Percentiles rank a stretch among this genome's conserved stretches.
Conservation (phyloP, 2,888 invertebrate species). For the Volucella inflata region DNA sequence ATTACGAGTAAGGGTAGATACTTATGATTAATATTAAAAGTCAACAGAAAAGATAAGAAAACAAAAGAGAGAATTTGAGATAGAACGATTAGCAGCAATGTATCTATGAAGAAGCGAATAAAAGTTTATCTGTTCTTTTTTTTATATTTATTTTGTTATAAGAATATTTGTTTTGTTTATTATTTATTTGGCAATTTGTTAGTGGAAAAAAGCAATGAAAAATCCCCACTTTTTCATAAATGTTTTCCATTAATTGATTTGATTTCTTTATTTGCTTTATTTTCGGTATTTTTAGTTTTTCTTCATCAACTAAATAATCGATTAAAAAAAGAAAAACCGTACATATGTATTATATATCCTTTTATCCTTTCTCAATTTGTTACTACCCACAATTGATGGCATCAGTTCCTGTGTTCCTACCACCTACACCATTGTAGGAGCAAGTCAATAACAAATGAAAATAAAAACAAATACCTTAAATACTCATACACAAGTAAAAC, state of each 20-base stretch:
- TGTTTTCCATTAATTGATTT: background rate
- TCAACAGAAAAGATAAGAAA: slow-evolving; percentile 38
- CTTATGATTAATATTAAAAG: slow-evolving; percentile 29
- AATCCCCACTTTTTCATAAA: slow-evolving; percentile 12
- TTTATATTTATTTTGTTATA: slow-evolving; percentile 15
- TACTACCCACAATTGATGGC: background rate
- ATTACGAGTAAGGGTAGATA: background rate
- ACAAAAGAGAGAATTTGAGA: background rate
- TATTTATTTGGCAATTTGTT: slow-evolving; percentile 14
- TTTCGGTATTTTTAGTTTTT: slow-evolving; percentile 3
- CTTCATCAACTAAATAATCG: slow-evolving; percentile 24
- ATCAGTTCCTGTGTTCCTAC: slow-evolving; percentile 5
- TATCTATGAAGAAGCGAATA: slow-evolving; percentile 29
- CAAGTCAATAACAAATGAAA: slow-evolving; percentile 47
- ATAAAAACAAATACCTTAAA: slow-evolving; percentile 17
- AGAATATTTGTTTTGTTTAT: background rate
- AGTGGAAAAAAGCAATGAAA: slow-evolving; percentile 28
- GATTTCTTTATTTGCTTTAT: slow-evolving; percentile 15
- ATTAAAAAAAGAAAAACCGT: slow-evolving; percentile 22
- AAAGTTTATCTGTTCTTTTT: background rate
- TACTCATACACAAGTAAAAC: slow-evolving; percentile 3
- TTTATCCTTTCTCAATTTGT: slow-evolving; percentile 7
- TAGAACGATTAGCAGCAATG: slow-evolving; percentile 1
- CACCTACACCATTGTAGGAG: slow-evolving; percentile 2
- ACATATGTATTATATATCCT: background rate